A percentile compares a stretch with the other conserved stretches of the same genome.
Evolutionary conservation across 2,888 invertebrate genomes (phyloP).

Genomic region (Hirtodrosophila alboralis): DNA sequence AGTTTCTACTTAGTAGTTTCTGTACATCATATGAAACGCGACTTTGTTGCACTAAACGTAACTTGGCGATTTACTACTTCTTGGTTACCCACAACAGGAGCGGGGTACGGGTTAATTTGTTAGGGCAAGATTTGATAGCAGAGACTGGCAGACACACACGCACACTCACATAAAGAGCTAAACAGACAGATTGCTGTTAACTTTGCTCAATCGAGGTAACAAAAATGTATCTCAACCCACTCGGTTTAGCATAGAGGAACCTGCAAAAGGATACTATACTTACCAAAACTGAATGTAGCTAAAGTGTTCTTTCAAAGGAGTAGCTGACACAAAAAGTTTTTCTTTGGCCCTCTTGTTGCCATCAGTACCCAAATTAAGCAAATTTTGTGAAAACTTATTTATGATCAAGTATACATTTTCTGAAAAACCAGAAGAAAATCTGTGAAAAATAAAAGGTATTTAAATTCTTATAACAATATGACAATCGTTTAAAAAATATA

Average conservation of each 20-base stretch:
- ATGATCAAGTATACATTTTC: neutral
- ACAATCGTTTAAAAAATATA: too few species aligned
- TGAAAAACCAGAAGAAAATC: neutral
- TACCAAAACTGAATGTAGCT: neutral
- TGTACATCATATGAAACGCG: conserved; percentile 64
- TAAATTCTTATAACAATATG: too few species aligned
- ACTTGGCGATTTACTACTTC: conserved; percentile 68
- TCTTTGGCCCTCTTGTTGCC: neutral
- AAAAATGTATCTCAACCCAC: conserved; percentile 7
- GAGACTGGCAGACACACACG: conserved; percentile 8
- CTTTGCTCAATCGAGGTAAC: conserved; percentile 10
- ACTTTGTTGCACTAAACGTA: conserved; percentile 72
- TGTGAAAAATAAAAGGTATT: too few species aligned
- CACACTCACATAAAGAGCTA: conserved; percentile 4
- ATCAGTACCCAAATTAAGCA: neutral
- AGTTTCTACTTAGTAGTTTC: conserved; percentile 55
- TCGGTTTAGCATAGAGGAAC: neutral
- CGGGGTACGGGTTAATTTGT: too few species aligned
- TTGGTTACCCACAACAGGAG: conserved; percentile 43
- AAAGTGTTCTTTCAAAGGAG: neutral
- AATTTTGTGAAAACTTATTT: conserved; percentile 2
- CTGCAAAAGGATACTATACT: conserved; percentile 1
- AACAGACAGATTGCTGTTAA: conserved; percentile 15
- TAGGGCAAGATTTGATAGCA: conserved; percentile 15
- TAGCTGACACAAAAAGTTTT: neutral